Percentiles rank a stretch among this genome's conserved stretches.
Conservation (phyloP, 2,888 invertebrate genomes). For the Drosophila anomalata region DNA sequence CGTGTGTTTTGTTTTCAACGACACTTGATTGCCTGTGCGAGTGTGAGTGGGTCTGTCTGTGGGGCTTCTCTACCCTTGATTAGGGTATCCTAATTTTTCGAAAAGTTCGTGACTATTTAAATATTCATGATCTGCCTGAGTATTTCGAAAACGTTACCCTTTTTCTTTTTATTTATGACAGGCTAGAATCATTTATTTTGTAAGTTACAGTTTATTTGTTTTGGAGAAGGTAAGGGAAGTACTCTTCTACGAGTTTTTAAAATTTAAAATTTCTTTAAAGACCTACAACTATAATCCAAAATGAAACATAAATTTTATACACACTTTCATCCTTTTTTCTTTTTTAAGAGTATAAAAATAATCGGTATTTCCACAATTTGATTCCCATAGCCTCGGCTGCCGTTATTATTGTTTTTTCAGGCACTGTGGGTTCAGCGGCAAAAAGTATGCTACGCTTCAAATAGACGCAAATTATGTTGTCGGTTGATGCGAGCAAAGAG, state of each 20-base stretch:
- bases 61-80: conserved; percentile 1
- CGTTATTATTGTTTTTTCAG: conserved; percentile 17
- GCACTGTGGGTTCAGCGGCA: conserved; percentile 39
- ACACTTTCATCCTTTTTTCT: neutral
- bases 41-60: conserved; percentile 19
- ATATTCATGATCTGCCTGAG: neutral
- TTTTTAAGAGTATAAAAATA: neutral
- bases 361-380: neutral
- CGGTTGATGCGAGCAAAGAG: conserved; percentile 22
- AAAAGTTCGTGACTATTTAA: conserved; percentile 10
- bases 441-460: conserved; percentile 68
- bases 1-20: conserved; percentile 63
- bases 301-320: neutral
- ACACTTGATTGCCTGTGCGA: conserved; percentile 70
- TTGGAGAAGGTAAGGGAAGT: neutral
- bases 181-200: neutral
- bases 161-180: neutral
- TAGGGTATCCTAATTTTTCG: neutral
- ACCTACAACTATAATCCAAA: too few species aligned
- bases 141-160: neutral
- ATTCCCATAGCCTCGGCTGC: neutral
- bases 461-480: conserved; percentile 72
- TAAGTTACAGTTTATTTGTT: neutral
- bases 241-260: neutral
- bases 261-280: too few species aligned